phyloP scores from a whole-genome alignment of 2,888 invertebrate genomes.

The Nowickia ferox region DNA sequence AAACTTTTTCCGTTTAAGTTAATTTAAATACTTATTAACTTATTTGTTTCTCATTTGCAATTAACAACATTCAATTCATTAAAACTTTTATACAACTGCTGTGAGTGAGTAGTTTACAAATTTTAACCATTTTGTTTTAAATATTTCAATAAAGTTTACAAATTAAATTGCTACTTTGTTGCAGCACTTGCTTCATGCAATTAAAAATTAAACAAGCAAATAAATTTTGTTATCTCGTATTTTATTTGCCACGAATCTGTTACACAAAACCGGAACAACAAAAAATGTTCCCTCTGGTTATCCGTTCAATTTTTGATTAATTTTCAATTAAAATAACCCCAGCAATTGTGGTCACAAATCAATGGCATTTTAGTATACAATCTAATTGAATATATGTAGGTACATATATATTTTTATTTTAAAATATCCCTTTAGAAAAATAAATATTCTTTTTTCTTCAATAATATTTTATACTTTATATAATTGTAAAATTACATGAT shows the following conservation, averaged over 20 bases:
- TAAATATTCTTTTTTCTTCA: background rate
- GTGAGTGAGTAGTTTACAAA: background rate
- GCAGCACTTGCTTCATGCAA: background rate
- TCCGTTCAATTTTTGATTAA: conserved; percentile 47
- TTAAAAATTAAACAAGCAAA: conserved; percentile 18
- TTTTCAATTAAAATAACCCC: conserved; percentile 62
- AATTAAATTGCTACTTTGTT: background rate
- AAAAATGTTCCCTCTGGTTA: conserved; percentile 20
- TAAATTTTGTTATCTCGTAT: background rate
- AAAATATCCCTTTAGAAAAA: conserved; percentile 2
- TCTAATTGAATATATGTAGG: conserved; percentile 8
- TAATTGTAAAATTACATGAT: conserved; percentile 57
- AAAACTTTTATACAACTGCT: background rate
- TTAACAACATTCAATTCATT: conserved; percentile 12
- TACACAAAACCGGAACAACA: background rate
- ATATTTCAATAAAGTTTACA: background rate
- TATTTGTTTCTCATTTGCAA: conserved; percentile 3
- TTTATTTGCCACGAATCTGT: background rate
- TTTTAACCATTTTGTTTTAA: conserved; percentile 10
- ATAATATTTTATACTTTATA: conserved; percentile 37
- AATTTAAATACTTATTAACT: conserved; percentile 39
- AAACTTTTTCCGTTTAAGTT: conserved; percentile 6
- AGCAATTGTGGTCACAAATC: conserved; percentile 58
- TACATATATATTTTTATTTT: background rate
- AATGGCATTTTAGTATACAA: conserved; percentile 45